Evolutionary conservation across 2,888 invertebrate genomes (phyloP).

Genomic region (Halocaridina rubra): DNA sequence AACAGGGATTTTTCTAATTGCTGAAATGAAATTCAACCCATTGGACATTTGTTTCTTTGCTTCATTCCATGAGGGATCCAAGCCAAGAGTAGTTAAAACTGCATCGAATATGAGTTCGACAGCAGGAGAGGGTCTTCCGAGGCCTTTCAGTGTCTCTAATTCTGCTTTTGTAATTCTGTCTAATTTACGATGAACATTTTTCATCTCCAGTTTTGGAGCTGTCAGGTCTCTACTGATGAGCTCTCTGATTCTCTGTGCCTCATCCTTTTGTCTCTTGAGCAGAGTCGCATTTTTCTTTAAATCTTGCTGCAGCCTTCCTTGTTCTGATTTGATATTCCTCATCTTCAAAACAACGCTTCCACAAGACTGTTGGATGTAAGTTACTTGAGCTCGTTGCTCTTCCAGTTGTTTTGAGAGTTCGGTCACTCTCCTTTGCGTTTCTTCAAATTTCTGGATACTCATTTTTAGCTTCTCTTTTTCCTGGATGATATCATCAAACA

Average conservation of each 20-base stretch:
- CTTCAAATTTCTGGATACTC: constrained; percentile 55
- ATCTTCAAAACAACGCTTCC: constrained; percentile 58
- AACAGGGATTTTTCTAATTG: constrained; percentile 48
- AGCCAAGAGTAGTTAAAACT: constrained; percentile 37
- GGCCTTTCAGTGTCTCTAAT: constrained; percentile 43
- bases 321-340: constrained; percentile 59
- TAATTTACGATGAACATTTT: constrained; percentile 41
- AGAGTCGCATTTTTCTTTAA: constrained; percentile 57
- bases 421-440: constrained; percentile 51
- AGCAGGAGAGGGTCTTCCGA: constrained; percentile 45
- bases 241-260: constrained; percentile 52
- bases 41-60: constrained; percentile 60
- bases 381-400: constrained; percentile 58
- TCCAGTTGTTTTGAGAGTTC: constrained; percentile 55
- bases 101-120: constrained; percentile 54
- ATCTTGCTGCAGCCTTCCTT: constrained; percentile 60
- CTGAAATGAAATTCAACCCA: constrained; percentile 48
- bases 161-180: constrained; percentile 56
- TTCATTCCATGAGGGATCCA: constrained; percentile 62
- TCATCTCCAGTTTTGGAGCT: constrained; percentile 52
- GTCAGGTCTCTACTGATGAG: constrained; percentile 53
- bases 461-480: constrained; percentile 36
- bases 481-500: constrained; percentile 4
- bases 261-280: constrained; percentile 53
- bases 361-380: constrained; percentile 59